phyloP scores from a whole-genome alignment of 1,140 invertebrate species.

The Mya arenaria region DNA sequence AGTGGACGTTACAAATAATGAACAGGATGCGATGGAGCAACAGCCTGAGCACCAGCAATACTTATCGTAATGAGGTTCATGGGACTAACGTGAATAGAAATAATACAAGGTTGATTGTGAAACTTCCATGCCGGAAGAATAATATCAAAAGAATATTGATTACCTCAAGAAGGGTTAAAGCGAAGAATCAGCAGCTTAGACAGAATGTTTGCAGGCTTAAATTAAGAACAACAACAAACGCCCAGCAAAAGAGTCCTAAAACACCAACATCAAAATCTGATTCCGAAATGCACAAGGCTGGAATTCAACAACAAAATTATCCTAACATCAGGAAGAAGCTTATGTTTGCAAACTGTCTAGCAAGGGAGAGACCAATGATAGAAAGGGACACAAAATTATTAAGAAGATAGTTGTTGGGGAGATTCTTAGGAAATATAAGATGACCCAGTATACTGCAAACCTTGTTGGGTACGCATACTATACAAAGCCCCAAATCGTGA shows the following conservation, averaged over 20 bases:
- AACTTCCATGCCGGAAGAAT: background rate
- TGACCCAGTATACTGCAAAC: background rate
- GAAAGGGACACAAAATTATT: background rate
- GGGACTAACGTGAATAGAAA: background rate
- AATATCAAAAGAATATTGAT: background rate
- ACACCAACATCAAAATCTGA: slow-evolving; percentile 10
- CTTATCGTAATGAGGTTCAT: background rate
- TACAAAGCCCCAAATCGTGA: background rate
- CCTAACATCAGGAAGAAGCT: slow-evolving; percentile 4
- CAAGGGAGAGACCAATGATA: background rate
- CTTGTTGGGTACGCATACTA: background rate
- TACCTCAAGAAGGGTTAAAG: background rate
- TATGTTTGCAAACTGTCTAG: background rate
- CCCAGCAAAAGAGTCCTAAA: background rate
- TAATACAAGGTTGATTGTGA: background rate
- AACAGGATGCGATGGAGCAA: background rate
- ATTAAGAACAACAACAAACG: background rate
- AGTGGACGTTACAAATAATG: no score
- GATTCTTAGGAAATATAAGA: slow-evolving; percentile 19
- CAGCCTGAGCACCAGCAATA: background rate
- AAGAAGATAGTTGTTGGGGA: slow-evolving; percentile 13
- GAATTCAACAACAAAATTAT: background rate
- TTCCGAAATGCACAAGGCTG: background rate
- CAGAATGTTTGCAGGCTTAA: background rate
- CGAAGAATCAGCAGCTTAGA: background rate